Percentiles rank a stretch among this genome's conserved stretches.
phyloP scores from a whole-genome alignment of 2,797 vertebrate species.

The Coreius guichenoti region DNA sequence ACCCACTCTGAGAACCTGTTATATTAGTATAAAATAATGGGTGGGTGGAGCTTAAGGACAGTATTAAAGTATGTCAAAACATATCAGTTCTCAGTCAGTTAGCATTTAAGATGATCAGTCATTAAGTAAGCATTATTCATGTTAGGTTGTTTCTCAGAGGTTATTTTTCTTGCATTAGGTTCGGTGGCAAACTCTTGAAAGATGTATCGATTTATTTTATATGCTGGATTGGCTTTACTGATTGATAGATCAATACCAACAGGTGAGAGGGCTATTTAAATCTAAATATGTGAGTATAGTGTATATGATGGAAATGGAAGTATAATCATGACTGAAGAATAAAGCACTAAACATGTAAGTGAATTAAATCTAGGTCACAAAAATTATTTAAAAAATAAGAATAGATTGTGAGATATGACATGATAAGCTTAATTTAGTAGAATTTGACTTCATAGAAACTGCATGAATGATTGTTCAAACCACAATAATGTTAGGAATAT shows the following conservation, averaged over 20 bases:
- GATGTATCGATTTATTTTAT: neutral
- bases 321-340: neutral
- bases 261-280: neutral
- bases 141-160: neutral
- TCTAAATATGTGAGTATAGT: neutral
- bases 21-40: neutral
- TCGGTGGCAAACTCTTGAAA: neutral
- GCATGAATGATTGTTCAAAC: too few species aligned
- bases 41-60: neutral
- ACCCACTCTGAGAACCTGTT: neutral
- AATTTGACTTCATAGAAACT: too few species aligned
- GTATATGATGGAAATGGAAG: neutral
- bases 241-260: neutral
- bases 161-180: neutral
- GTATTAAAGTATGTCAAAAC: neutral
- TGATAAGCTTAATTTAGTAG: too few species aligned
- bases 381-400: too few species aligned
- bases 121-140: neutral
- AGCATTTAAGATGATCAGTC: neutral
- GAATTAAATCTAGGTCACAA: neutral
- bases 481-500: too few species aligned
- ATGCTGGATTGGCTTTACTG: neutral
- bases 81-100: neutral
- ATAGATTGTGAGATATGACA: too few species aligned
- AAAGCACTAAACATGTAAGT: neutral